phyloP scores from a whole-genome alignment of 2,797 vertebrate species.

The Phalanger gymnotis region DNA sequence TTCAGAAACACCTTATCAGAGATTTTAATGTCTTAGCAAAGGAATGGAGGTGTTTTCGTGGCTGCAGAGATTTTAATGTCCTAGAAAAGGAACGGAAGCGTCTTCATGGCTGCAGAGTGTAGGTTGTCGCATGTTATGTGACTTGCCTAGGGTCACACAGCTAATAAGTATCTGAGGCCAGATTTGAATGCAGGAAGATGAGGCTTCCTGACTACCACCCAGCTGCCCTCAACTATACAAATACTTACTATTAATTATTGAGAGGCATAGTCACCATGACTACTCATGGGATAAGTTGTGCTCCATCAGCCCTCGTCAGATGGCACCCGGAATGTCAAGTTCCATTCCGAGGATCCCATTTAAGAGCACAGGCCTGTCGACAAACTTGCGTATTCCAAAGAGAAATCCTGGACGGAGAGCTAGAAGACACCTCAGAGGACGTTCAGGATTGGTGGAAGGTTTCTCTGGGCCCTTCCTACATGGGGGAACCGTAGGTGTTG shows the following conservation, averaged over 20 bases:
- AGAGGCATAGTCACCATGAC: not conserved
- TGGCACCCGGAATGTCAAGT: not conserved
- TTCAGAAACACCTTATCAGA: not conserved
- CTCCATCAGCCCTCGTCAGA: not conserved
- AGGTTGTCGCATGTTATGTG: not conserved
- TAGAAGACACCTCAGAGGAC: not conserved
- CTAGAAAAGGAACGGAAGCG: not conserved
- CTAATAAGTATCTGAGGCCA: not conserved
- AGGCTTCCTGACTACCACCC: not conserved
- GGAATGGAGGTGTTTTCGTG: not conserved
- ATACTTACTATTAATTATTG: not conserved
- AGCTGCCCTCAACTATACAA: not conserved
- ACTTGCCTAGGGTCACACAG: not conserved
- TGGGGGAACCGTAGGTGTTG: not conserved
- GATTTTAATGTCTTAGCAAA: not conserved
- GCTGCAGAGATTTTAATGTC: not conserved
- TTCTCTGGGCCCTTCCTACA: not conserved
- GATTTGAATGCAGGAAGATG: not conserved
- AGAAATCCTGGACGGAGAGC: not conserved
- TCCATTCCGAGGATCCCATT: not conserved
- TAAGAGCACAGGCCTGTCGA: not conserved
- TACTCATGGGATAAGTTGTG: not conserved
- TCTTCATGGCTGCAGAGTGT: not conserved
- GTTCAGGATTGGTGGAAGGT: not conserved
- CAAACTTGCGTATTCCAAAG: not conserved